A percentile compares a stretch with the other conserved stretches of the same genome.
Conservation (phyloP, 92 coral and sea anemone species). For the Bergia sp. region DNA sequence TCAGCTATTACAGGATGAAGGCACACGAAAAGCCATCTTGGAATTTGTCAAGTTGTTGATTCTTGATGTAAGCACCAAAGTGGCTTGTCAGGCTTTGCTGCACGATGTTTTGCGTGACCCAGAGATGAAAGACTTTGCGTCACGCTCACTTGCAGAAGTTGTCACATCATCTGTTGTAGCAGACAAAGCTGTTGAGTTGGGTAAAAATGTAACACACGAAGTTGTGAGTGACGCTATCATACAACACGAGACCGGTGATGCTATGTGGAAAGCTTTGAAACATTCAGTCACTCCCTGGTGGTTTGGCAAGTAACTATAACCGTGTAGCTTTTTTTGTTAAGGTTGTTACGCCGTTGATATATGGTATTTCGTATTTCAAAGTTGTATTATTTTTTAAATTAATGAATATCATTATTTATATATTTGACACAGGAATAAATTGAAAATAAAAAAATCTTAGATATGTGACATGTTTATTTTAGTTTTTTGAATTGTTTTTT, state of each 20-base stretch:
- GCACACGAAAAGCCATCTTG: slow-evolving; percentile 63
- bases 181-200: slow-evolving; percentile 84
- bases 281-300: slow-evolving; percentile 87
- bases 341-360: neutral
- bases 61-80: slow-evolving; percentile 76
- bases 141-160: slow-evolving; percentile 85
- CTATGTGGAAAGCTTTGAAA: slow-evolving; percentile 87
- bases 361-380: no score
- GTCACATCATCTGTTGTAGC: slow-evolving; percentile 82
- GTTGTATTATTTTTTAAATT: no score
- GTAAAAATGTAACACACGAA: slow-evolving; percentile 86
- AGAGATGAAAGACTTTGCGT: slow-evolving; percentile 73
- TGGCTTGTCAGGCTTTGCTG: slow-evolving; percentile 70
- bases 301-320: slow-evolving; percentile 56
- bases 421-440: no score
- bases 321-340: neutral
- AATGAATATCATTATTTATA: no score
- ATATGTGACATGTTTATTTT: no score
- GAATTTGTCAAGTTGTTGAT: slow-evolving; percentile 74
- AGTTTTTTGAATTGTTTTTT: no score
- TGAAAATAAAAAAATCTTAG: no score
- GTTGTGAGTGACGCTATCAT: slow-evolving; percentile 83
- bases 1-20: slow-evolving; percentile 60
- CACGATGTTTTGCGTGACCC: slow-evolving; percentile 77
- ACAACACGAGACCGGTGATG: slow-evolving; percentile 94